Conservation (phyloP, 2,113 vertebrate genomes). For the Podiceps cristatus region DNA sequence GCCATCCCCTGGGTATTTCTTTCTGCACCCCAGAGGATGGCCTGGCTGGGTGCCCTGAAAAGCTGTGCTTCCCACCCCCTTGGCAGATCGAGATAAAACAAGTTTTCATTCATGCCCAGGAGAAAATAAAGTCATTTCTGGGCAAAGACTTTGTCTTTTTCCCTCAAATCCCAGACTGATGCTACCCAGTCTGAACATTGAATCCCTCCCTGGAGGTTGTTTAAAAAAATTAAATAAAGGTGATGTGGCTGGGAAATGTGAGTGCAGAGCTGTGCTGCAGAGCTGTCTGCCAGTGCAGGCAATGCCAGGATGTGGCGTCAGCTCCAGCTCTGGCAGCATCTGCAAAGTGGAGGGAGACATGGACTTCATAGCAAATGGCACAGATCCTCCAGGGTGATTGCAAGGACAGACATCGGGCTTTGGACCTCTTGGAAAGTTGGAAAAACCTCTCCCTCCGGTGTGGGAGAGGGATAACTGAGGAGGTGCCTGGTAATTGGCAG, state of each 20-base stretch:
- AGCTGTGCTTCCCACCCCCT: neutral
- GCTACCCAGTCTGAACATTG: neutral
- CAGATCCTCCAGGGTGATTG: fast-evolving
- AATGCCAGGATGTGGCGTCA: neutral
- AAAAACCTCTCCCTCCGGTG: neutral
- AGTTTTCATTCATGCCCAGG: neutral
- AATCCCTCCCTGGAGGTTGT: neutral
- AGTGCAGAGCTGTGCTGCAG: neutral
- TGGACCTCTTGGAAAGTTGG: neutral
- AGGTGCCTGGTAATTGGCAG: neutral
- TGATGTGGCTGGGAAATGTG: neutral
- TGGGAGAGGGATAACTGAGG: neutral
- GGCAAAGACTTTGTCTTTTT: neutral
- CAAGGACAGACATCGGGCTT: fast-evolving
- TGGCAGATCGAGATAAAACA: neutral
- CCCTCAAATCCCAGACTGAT: neutral
- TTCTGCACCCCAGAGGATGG: neutral
- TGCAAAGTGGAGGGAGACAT: neutral
- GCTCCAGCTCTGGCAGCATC: neutral
- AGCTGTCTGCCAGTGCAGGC: neutral
- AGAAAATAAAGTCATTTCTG: neutral
- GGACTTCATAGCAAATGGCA: neutral
- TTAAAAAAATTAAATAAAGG: neutral
- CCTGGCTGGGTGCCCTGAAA: neutral
- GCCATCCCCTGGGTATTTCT: neutral